A percentile compares a stretch with the other conserved stretches of the same genome.
phyloP scores from a whole-genome alignment of 2,888 invertebrate genomes.

The Ennomos quercinarius region DNA sequence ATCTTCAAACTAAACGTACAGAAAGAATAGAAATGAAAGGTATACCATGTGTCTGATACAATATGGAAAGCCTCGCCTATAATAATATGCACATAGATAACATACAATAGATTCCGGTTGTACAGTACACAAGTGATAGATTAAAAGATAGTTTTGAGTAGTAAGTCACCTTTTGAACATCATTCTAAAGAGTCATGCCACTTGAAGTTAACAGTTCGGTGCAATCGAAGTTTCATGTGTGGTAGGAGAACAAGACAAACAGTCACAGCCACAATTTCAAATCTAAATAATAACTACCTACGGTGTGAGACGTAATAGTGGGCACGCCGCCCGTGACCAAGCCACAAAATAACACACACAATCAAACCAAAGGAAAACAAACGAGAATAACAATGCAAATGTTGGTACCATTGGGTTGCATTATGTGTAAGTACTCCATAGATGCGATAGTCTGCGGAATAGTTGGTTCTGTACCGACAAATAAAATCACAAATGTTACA shows the following conservation, averaged over 20 bases:
- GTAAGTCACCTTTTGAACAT: conserved; percentile 88
- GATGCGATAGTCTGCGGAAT: conserved; percentile 82
- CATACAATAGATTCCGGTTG: conserved; percentile 61
- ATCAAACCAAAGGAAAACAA: conserved; percentile 54
- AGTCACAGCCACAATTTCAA: conserved; percentile 83
- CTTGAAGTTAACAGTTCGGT: conserved; percentile 35
- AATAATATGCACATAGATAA: conserved; percentile 67
- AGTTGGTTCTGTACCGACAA: conserved; percentile 83
- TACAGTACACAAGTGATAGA: conserved; percentile 67
- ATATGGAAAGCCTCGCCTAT: conserved; percentile 74
- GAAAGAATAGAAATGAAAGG: conserved; percentile 50
- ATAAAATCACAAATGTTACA: conserved; percentile 80
- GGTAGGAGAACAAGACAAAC: conserved; percentile 58
- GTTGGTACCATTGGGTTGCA: conserved; percentile 83
- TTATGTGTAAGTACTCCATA: conserved; percentile 83
- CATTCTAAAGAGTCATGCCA: conserved; percentile 70
- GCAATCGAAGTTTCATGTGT: conserved; percentile 45
- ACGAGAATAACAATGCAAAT: conserved; percentile 70
- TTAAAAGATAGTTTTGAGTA: conserved; percentile 88
- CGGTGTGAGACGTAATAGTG: conserved; percentile 47
- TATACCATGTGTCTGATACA: conserved; percentile 63
- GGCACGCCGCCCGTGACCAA: conserved; percentile 55
- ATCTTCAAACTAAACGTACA: conserved; percentile 49
- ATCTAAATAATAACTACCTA: conserved; percentile 56
- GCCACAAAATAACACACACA: conserved; percentile 49